Base-by-base conservation (phyloP, 2,797 vertebrate genomes). In the Rhinichthys osculus region DNA sequence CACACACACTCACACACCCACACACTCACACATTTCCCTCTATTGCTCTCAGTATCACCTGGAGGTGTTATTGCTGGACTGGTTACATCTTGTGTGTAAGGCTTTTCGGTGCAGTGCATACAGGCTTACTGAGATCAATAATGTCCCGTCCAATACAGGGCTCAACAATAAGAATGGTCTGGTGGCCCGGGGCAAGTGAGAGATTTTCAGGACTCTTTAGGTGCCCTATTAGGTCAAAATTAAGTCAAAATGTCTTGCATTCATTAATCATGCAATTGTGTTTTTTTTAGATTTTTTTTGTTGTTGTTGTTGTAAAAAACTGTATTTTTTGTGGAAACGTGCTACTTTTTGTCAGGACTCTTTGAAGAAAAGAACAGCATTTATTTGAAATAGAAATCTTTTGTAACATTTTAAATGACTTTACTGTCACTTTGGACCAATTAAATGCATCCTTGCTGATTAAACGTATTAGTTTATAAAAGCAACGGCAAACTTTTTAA, bases 101-200 rank as follows among this genome's bases (percentile, higher is more conserved):
- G 90, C 91, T 89, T 90, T 80, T 85, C 70, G 89, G 88, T 92
- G 84, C 86, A 90, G 89, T 88, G 88, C 85, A 89, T 90, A 90
- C 88, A 88, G 84, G 83, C 78, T 76, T 54, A 88, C 66, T 84
- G 70, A 87, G 82, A 81, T 85, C 85, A 67, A 72, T 67, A 33
- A 50, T 80, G 47, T 89, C 66, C 80, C 71, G 78, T 85, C 81
- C 81, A 67, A 77, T 87, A 73, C 89, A 74, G 47, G 78, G 9
- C 85, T 89, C 84, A 85, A 72, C 70, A 84, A 72, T 67, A 82
- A 67, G 52, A 38, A 78, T 30, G 73, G 11, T 70, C n/a, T 0
- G 7, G 42, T 40, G 62, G 72, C 16, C 23, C 6, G 1, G 42
- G 64, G 44, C 21, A 47, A 76, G 44, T 17, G 33, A 40, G 1